phyloP scores from a whole-genome alignment of 2,797 vertebrate genomes.

The Aeoliscus strigatus region DNA sequence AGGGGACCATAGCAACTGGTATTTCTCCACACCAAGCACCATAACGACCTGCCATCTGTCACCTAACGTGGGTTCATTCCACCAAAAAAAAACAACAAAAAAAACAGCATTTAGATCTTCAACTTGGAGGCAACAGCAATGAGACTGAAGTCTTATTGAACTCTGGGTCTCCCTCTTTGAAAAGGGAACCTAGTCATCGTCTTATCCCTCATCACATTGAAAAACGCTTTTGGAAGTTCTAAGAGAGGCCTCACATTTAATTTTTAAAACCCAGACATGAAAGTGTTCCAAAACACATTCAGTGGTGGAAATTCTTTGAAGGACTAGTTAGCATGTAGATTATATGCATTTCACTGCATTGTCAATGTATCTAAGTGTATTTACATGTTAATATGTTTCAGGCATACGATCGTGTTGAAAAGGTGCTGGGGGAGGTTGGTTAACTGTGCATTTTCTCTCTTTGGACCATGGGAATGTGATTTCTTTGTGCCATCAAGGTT shows the following conservation, averaged over 20 bases:
- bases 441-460: constrained; percentile 64
- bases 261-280: constrained; percentile 79
- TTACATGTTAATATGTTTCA: constrained; percentile 79
- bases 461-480: constrained; percentile 67
- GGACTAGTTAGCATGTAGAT: constrained; percentile 79
- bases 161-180: constrained; percentile 61
- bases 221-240: constrained; percentile 62
- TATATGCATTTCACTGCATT: constrained; percentile 75
- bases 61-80: constrained; percentile 52
- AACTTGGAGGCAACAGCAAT: constrained; percentile 63
- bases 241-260: constrained; percentile 72
- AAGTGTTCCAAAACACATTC: constrained; percentile 74
- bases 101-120: constrained; percentile 62
- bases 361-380: constrained; percentile 75
- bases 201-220: constrained; percentile 72
- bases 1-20: constrained; percentile 58
- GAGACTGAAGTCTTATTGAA: constrained; percentile 72
- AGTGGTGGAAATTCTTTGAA: constrained; percentile 67
- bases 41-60: constrained; percentile 70
- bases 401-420: constrained; percentile 69
- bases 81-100: constrained; percentile 26
- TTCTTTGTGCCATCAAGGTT: constrained; percentile 70
- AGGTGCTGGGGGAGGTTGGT: constrained; percentile 64
- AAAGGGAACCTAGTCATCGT: constrained; percentile 58
- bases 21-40: constrained; percentile 34